phyloP scores from a whole-genome alignment of 92 coral and sea anemone species.

The Plumapathes pennacea region DNA sequence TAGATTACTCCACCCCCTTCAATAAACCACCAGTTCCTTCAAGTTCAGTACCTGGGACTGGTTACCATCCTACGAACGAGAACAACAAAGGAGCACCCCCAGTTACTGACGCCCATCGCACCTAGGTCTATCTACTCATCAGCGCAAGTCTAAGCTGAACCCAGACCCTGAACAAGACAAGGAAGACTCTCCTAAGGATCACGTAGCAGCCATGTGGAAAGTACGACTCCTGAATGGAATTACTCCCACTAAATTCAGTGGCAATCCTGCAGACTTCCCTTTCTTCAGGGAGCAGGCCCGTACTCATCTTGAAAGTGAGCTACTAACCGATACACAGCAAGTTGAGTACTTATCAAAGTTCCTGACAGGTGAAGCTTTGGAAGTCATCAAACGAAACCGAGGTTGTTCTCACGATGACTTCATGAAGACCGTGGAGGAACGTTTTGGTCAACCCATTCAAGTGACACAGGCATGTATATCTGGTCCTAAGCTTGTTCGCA shows the following conservation, averaged over 20 bases:
- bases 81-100: too few species aligned
- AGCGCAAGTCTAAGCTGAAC: too few species aligned
- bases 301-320: conserved; percentile 45
- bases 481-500: conserved; percentile 46
- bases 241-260: conserved; percentile 43
- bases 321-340: conserved; percentile 51
- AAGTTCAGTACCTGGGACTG: too few species aligned
- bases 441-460: conserved; percentile 43
- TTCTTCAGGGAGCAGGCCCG: conserved; percentile 35
- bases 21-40: too few species aligned
- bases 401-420: conserved; percentile 46
- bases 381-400: conserved; percentile 50
- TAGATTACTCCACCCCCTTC: too few species aligned
- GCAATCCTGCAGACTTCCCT: conserved; percentile 52
- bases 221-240: conserved; percentile 34
- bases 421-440: conserved; percentile 51
- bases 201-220: conserved; percentile 44
- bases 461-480: conserved; percentile 46
- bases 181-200: conserved; percentile 21
- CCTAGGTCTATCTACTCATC: too few species aligned
- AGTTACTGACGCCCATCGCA: too few species aligned
- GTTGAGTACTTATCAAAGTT: conserved; percentile 56
- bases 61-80: too few species aligned
- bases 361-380: conserved; percentile 51
- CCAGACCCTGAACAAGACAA: too few species aligned